Conservation (phyloP, 2,113 vertebrate species). For the Campylomormyrus tamandua region DNA sequence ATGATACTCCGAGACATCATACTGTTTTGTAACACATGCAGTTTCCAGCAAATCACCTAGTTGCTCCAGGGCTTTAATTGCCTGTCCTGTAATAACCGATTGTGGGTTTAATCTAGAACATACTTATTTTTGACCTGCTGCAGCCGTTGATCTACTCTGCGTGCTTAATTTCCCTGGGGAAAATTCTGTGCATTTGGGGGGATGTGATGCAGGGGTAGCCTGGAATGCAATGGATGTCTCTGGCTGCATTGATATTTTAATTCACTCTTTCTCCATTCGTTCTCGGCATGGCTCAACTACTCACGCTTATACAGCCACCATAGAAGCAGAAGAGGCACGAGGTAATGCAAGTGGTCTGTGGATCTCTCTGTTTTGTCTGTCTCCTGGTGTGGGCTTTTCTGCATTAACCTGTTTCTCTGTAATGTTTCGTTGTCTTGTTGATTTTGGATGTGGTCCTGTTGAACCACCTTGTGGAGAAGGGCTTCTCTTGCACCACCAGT, state of each 20-base stretch:
- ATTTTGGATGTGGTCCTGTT: not conserved
- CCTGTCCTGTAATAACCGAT: not conserved
- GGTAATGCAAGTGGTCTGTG: conserved; percentile 69
- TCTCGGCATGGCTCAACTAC: conserved; percentile 87
- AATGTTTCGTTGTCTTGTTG: not conserved
- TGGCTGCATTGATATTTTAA: conserved; percentile 53
- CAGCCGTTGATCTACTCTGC: conserved; percentile 14
- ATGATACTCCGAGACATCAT: not conserved
- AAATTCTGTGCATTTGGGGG: not conserved
- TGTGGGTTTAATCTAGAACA: not conserved
- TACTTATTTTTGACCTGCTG: not conserved
- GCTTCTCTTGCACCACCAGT: conserved; percentile 59
- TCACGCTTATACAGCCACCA: conserved; percentile 91
- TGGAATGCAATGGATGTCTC: conserved; percentile 22
- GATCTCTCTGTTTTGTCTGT: conserved; percentile 41
- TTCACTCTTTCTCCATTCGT: conserved; percentile 77
- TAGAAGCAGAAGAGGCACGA: conserved; percentile 91
- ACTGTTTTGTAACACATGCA: not conserved
- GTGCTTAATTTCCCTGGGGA: not conserved
- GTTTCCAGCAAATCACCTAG: conserved; percentile 2
- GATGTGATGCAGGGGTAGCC: conserved; percentile 11
- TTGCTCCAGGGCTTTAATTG: not conserved
- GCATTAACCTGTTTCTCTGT: not conserved
- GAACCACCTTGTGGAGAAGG: conserved; percentile 30
- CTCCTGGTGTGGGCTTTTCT: conserved; percentile 15